These are phyloP conservation scores for Lissocephala sabroskyi DNA, from an alignment of 2,888 invertebrate genomes.

Conservation along the genomic window DNA sequence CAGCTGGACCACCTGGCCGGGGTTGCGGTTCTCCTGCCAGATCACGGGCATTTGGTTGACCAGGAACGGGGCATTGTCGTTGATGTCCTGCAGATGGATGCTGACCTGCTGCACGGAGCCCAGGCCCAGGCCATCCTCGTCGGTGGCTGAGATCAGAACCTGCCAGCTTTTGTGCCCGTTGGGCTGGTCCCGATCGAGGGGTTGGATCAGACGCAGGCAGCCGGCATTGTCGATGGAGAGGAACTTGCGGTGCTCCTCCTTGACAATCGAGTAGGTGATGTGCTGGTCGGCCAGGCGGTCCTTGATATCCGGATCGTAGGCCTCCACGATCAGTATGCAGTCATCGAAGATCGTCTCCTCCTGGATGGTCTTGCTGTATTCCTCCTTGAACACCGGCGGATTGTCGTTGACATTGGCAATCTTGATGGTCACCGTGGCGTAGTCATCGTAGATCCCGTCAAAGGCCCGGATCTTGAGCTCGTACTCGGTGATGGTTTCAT, in stretches of 20 bases:
- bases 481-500: constrained; percentile 88
- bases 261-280: constrained; percentile 84
- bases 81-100: constrained; percentile 84
- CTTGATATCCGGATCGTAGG: constrained; percentile 90
- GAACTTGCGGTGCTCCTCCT: constrained; percentile 80
- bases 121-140: constrained; percentile 80
- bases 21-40: constrained; percentile 85
- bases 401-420: constrained; percentile 95
- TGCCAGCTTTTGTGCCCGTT: constrained; percentile 87
- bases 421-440: constrained; percentile 86
- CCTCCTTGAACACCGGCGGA: constrained; percentile 85
- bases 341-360: constrained; percentile 82
- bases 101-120: constrained; percentile 80
- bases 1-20: constrained; percentile 80
- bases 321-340: constrained; percentile 81
- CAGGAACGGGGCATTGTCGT: constrained; percentile 94
- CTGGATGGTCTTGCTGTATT: constrained; percentile 81
- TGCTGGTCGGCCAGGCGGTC: constrained; percentile 83
- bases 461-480: constrained; percentile 86
- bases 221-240: constrained; percentile 83
- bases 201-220: constrained; percentile 77
- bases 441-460: constrained; percentile 88
- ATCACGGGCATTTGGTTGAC: constrained; percentile 86
- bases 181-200: constrained; percentile 91
- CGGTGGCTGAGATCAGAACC: constrained; percentile 82